phyloP scores from a whole-genome alignment of 1,140 invertebrate genomes.

The Drosophila oshimai region DNA sequence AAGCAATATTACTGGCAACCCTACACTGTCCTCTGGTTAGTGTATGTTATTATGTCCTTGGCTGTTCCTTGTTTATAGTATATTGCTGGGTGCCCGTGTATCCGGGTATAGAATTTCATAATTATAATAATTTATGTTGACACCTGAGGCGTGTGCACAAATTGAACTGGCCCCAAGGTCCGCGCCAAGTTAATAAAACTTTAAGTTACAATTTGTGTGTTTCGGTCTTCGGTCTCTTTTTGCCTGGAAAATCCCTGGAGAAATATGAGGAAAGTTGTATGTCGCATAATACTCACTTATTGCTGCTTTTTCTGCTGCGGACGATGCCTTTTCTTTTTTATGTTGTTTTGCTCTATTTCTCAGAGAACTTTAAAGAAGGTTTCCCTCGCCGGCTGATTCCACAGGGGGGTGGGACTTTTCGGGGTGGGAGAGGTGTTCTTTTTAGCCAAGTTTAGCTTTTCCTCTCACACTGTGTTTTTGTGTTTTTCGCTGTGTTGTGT shows the following conservation, averaged over 20 bases:
- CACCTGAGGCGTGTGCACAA: constrained; percentile 71
- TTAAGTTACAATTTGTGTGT: constrained; percentile 49
- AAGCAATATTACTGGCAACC: no score
- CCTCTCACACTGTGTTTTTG: constrained; percentile 14
- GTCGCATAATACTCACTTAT: constrained; percentile 46
- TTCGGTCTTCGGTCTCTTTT: neutral
- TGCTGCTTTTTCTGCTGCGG: constrained; percentile 29
- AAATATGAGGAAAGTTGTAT: constrained; percentile 40
- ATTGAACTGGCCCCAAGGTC: constrained; percentile 41
- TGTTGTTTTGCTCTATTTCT: constrained; percentile 3
- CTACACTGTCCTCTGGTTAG: neutral
- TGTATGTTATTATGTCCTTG: constrained; percentile 4
- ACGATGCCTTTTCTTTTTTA: constrained; percentile 17
- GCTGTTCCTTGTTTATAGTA: constrained; percentile 2
- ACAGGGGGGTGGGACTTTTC: neutral
- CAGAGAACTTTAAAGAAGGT: constrained; percentile 24
- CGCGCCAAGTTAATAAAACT: constrained; percentile 54
- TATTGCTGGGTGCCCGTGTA: neutral
- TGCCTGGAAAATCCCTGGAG: constrained; percentile 32
- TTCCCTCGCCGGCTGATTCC: neutral
- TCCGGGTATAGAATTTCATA: constrained; percentile 65
- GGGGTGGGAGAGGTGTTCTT: neutral
- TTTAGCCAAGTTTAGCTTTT: constrained; percentile 35
- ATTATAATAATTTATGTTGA: constrained; percentile 78
- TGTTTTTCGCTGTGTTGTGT: no score